Base-by-base conservation (phyloP, 23 tunicate species). In the Diplosoma virens region DNA sequence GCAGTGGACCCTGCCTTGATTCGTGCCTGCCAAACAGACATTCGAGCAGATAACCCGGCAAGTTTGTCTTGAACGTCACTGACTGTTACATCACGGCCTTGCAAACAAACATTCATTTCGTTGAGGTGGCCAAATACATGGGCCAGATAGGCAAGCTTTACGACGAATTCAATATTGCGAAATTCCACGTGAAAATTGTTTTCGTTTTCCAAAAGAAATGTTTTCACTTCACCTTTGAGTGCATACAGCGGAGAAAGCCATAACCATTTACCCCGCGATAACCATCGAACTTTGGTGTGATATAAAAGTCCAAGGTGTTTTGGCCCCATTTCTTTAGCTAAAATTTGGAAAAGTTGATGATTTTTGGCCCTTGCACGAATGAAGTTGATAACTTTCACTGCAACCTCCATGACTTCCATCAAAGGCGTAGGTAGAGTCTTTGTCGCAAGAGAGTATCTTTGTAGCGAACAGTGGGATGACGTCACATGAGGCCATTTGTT, bases 401-500 rank as follows among this genome's bases (percentile, higher is more conserved):
- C 52, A 52, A 73, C 52, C 65, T 73, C 79, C 79, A 73, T 73
- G 26, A 73, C 79, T 73, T 73, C 75, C 63, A 50, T 48, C 79
- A 73, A 73, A 24, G 18, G 79, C 25, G 34, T 3, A 9, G 66
- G 79, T 50, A 50, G 66, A 50, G 66, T 73, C 63, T 73, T 73
- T 32, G 47, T 25, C 28, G 79, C 79, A 18, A 73, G 47, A 73
- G 67, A 32, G 47, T 73, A 73, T 52, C 67, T 32, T 35, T 73
- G 79, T 73, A 73, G 25, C n/a, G 79, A 73, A 25, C 79, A 73
- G 67, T 50, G 79, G 5, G 67, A 73, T 22, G 79, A 73, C 21
- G 79, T 73, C 35, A 73, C 79, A 28, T 73, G 79, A 50, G 79
- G 79, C 79, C 79, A 73, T 73, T 73, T 33, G 9, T 73, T 73